phyloP scores from a whole-genome alignment of 92 coral and sea anemone genomes.

The Chrysogorgia sp. region DNA sequence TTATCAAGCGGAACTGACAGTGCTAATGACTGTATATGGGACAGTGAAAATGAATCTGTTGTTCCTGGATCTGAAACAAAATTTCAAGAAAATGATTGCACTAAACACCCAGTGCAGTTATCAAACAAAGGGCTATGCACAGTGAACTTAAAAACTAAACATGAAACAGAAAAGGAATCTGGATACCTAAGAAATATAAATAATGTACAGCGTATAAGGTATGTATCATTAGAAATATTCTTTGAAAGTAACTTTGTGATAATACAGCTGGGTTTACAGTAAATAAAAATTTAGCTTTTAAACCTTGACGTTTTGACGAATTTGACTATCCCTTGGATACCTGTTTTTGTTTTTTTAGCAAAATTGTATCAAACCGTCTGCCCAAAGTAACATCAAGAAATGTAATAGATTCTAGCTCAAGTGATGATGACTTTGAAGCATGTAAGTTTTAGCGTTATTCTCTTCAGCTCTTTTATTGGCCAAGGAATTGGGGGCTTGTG shows the following conservation, averaged over 20 bases:
- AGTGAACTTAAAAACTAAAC: background rate
- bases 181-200: background rate
- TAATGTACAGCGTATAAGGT: background rate
- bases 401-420: conserved; percentile 9
- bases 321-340: no score
- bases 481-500: no score
- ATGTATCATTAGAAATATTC: no score
- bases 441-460: conserved; percentile 60
- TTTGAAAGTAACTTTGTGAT: no score
- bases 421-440: conserved; percentile 79
- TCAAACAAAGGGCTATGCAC: background rate
- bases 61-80: background rate
- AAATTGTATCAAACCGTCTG: background rate
- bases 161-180: background rate
- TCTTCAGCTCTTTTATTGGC: no score
- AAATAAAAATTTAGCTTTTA: no score
- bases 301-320: no score
- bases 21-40: conserved; percentile 13
- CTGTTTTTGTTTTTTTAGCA: no score
- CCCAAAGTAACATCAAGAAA: background rate
- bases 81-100: conserved; percentile 22
- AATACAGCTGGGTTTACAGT: no score
- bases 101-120: conserved; percentile 3
- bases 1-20: conserved; percentile 31
- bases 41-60: background rate